phyloP scores from a whole-genome alignment of 1,140 invertebrate species.

The Onthophagus taurus region DNA sequence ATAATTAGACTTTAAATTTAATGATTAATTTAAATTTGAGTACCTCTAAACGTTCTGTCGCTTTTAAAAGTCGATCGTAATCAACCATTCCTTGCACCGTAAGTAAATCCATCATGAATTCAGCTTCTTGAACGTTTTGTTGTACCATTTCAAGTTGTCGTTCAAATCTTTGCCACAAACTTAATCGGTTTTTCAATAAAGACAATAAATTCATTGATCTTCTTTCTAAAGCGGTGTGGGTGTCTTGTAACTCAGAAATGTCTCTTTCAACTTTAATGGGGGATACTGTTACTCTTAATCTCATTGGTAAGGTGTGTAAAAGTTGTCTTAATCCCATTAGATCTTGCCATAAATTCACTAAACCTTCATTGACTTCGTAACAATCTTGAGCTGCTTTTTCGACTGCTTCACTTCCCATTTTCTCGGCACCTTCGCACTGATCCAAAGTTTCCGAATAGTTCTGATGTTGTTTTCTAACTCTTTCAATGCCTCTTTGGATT shows the following conservation, averaged over 20 bases:
- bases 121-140: constrained; percentile 67
- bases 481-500: constrained; percentile 55
- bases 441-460: constrained; percentile 53
- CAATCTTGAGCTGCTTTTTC: constrained; percentile 59
- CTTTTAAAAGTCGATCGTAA: constrained; percentile 68
- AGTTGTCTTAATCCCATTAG: constrained; percentile 62
- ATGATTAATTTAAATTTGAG: constrained; percentile 26
- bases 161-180: constrained; percentile 65
- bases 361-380: constrained; percentile 51
- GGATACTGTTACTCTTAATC: constrained; percentile 60
- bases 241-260: constrained; percentile 63
- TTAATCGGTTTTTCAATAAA: constrained; percentile 52
- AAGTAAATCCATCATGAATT: constrained; percentile 76
- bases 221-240: constrained; percentile 57
- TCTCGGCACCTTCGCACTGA: constrained; percentile 59
- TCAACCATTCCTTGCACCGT: constrained; percentile 71
- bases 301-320: constrained; percentile 62
- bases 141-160: constrained; percentile 65
- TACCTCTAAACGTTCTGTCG: constrained; percentile 70
- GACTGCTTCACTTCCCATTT: constrained; percentile 59
- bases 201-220: constrained; percentile 54
- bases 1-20: constrained; percentile 1
- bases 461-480: constrained; percentile 55
- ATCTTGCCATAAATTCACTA: constrained; percentile 62
- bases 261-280: constrained; percentile 62